A percentile compares a stretch with the other conserved stretches of the same genome.
Conservation (phyloP, 2,797 vertebrate genomes). For the Scarus forsteni region DNA sequence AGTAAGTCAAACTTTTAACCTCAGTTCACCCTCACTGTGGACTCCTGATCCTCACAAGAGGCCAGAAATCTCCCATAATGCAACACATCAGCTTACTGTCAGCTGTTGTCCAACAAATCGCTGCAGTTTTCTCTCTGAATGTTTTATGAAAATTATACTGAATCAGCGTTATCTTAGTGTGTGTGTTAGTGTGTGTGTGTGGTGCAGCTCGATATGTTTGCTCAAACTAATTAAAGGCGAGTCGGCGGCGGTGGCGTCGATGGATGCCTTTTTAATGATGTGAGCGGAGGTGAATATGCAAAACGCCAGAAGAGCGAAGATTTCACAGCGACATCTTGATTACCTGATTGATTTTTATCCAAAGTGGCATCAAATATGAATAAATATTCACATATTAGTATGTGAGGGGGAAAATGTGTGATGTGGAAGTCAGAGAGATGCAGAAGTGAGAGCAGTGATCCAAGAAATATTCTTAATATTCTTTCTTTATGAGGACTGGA, state of each 20-base stretch:
- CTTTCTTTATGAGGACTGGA: background rate
- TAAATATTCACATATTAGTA: slow-evolving; percentile 81
- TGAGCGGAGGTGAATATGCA: slow-evolving; percentile 84
- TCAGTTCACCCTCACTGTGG: background rate
- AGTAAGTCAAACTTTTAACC: too few relatives aligned
- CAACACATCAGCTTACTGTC: slow-evolving; percentile 17
- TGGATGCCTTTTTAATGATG: slow-evolving; percentile 86
- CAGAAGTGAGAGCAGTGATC: slow-evolving; percentile 43
- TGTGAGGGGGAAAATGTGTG: slow-evolving; percentile 48
- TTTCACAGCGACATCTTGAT: slow-evolving; percentile 78
- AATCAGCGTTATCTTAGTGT: slow-evolving; percentile 75
- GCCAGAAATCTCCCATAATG: slow-evolving; percentile 40
- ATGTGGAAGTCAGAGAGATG: slow-evolving; percentile 48
- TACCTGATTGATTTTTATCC: slow-evolving; percentile 85
- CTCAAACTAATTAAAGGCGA: slow-evolving; percentile 85
- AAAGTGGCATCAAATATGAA: slow-evolving; percentile 82
- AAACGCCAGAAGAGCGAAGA: slow-evolving; percentile 57
- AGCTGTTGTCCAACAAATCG: slow-evolving; percentile 2
- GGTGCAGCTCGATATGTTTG: slow-evolving; percentile 81
- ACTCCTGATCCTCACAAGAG: background rate
- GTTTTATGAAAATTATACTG: slow-evolving; percentile 73
- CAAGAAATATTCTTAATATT: slow-evolving; percentile 7
- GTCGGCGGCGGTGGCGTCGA: slow-evolving; percentile 70
- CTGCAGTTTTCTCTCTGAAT: slow-evolving; percentile 36
- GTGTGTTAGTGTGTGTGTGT: slow-evolving; percentile 45